Evolutionary conservation across 2,888 invertebrate genomes (phyloP).

Genomic region (Heliconius hortense): DNA sequence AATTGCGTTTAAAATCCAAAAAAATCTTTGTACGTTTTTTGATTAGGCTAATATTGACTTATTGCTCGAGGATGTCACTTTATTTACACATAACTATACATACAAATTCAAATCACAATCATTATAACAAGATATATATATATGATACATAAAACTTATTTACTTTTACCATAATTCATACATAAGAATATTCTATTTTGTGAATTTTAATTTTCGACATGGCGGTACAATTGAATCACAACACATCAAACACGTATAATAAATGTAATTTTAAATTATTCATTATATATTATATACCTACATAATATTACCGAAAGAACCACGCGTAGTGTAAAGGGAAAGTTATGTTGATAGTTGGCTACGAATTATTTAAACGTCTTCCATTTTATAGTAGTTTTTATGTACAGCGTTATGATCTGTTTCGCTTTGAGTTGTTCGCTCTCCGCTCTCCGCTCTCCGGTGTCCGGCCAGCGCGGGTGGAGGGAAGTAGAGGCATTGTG

Average conservation of each 20-base stretch:
- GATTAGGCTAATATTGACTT: neutral
- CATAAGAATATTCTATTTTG: conserved; percentile 37
- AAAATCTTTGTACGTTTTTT: neutral
- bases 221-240: conserved; percentile 33
- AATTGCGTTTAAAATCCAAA: neutral
- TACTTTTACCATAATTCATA: conserved; percentile 31
- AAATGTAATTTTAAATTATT: conserved; percentile 39
- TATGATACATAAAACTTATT: conserved; percentile 32
- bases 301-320: conserved; percentile 35
- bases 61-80: neutral
- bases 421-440: conserved; percentile 43
- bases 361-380: conserved; percentile 81
- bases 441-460: conserved; percentile 48
- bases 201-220: conserved; percentile 38
- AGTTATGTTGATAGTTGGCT: conserved; percentile 71
- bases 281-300: conserved; percentile 27
- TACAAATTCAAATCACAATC: conserved; percentile 25
- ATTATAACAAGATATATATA: conserved; percentile 25
- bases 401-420: conserved; percentile 47
- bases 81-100: conserved; percentile 8
- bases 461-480: conserved; percentile 45
- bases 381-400: conserved; percentile 65
- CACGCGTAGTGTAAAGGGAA: conserved; percentile 40
- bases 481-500: conserved; percentile 63
- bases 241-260: conserved; percentile 30